A percentile compares a stretch with the other conserved stretches of the same genome.
Conservation (phyloP, 2,888 invertebrate species). For the Metallyticus violacea region DNA sequence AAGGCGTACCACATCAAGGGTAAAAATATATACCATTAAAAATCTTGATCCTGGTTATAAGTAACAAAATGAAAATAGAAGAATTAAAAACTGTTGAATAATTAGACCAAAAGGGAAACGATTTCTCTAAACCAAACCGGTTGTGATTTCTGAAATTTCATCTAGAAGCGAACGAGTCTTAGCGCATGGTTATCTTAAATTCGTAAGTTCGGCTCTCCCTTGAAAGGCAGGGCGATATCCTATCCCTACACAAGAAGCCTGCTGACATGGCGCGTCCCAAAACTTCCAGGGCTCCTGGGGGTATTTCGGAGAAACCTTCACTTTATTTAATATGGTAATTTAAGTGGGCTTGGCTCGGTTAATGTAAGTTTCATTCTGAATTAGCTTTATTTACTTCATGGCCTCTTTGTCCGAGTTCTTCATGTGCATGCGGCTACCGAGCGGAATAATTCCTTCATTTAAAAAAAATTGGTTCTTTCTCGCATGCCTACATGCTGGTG, state of each 20-base stretch:
- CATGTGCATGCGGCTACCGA: not conserved
- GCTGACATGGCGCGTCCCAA: not conserved
- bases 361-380: not conserved
- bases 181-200: no score
- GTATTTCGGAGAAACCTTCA: not conserved
- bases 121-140: no score
- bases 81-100: no score
- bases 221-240: not conserved
- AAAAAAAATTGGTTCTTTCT: not conserved
- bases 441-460: not conserved
- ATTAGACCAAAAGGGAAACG: no score
- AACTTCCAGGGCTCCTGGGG: not conserved
- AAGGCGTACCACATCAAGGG: no score
- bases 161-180: no score
- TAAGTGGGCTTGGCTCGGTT: not conserved
- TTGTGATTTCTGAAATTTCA: no score
- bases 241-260: not conserved
- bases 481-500: not conserved
- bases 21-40: no score
- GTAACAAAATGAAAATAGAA: no score
- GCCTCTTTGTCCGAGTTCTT: not conserved
- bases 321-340: not conserved
- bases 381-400: not conserved
- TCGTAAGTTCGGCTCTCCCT: no score
- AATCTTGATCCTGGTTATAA: no score